A percentile compares a stretch with the other conserved stretches of the same genome.
These are phyloP conservation scores for Hypsopygia costalis DNA, from an alignment of 2,888 invertebrate genomes.

Conservation along the genomic window DNA sequence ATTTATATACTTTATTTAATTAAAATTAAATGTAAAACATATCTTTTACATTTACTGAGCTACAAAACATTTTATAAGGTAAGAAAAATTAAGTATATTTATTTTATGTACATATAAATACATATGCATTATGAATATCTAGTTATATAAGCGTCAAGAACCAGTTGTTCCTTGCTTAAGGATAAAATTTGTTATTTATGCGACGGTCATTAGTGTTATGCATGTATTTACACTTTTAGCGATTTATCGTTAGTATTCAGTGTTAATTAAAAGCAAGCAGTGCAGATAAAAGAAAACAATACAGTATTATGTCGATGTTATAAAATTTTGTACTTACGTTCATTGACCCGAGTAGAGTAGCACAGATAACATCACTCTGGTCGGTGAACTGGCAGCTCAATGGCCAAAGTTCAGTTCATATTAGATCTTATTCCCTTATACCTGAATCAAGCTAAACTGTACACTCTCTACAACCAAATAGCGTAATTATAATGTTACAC, in stretches of 20 bases:
- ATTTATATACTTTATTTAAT: too few relatives aligned
- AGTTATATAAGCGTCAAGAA: too few relatives aligned
- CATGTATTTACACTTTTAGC: too few relatives aligned
- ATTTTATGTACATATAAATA: too few relatives aligned
- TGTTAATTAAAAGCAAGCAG: conserved; percentile 9
- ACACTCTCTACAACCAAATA: conserved; percentile 39
- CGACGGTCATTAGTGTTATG: too few relatives aligned
- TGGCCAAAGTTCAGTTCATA: conserved; percentile 43
- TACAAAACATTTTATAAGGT: too few relatives aligned
- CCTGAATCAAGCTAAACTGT: conserved; percentile 48
- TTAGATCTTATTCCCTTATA: conserved; percentile 27
- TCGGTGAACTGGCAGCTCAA: conserved; percentile 14
- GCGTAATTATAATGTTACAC: conserved; percentile 9
- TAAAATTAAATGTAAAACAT: too few relatives aligned
- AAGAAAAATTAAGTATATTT: too few relatives aligned
- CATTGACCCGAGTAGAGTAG: conserved; percentile 30
- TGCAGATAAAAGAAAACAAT: background rate
- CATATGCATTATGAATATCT: too few relatives aligned
- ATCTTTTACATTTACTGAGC: too few relatives aligned
- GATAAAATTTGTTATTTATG: too few relatives aligned
- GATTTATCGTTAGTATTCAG: background rate
- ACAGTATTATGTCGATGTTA: conserved; percentile 32
- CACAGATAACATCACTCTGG: conserved; percentile 41
- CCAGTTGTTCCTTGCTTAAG: too few relatives aligned
- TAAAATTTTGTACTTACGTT: conserved; percentile 54